phyloP scores from a whole-genome alignment of 2,113 vertebrate genomes.

The Sclerurus mexicanus region DNA sequence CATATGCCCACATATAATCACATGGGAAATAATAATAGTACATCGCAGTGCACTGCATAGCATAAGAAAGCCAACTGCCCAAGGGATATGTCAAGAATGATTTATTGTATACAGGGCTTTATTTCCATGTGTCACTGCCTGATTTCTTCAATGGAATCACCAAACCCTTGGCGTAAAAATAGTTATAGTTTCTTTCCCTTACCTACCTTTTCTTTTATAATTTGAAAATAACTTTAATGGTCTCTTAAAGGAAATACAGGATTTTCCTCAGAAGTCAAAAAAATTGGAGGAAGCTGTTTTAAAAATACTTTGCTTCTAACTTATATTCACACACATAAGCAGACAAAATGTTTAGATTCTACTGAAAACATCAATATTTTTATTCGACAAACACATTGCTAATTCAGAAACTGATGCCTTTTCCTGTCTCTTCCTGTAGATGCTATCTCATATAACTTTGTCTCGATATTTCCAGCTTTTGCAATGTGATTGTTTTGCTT shows the following conservation, averaged over 20 bases:
- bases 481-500: not conserved
- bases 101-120: conserved; percentile 42
- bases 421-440: not conserved
- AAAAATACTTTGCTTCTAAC: not conserved
- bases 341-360: not conserved
- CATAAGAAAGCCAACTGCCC: conserved; percentile 53
- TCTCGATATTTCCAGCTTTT: not conserved
- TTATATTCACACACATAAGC: not conserved
- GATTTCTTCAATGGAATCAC: conserved; percentile 46
- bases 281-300: not conserved
- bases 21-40: conserved; percentile 60
- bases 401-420: not conserved
- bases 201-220: not conserved
- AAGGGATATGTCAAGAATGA: conserved; percentile 68
- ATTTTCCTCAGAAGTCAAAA: not conserved
- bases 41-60: conserved; percentile 16
- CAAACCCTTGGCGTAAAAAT: not conserved
- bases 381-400: not conserved
- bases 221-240: not conserved
- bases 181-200: not conserved
- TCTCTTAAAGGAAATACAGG: not conserved
- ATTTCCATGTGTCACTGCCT: conserved; percentile 24
- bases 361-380: not conserved
- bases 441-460: not conserved
- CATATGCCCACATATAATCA: conserved; percentile 60